Conservation (phyloP, 2,113 vertebrate species). For the Pseudonaja textilis region DNA sequence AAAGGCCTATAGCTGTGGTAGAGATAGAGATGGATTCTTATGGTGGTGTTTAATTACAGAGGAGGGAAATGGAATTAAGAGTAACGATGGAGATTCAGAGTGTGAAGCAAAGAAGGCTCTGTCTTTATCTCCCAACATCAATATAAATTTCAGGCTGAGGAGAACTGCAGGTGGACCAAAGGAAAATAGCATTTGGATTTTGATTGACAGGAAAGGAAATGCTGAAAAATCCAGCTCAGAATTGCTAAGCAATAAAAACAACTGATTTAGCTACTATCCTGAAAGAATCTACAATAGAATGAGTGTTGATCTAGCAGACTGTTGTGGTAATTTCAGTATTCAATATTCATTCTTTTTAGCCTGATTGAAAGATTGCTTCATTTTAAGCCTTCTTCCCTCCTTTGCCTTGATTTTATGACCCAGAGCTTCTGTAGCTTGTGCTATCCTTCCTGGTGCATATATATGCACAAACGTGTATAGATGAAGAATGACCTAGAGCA, state of each 20-base stretch:
- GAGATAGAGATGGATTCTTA: not conserved
- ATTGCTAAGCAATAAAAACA: not conserved
- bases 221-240: not conserved
- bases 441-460: not conserved
- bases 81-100: not conserved
- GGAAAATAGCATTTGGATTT: not conserved
- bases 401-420: not conserved
- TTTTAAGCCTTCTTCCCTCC: not conserved
- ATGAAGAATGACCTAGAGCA: not conserved
- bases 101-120: not conserved
- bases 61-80: not conserved
- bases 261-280: not conserved
- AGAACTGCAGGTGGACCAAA: not conserved
- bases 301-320: slow-evolving; percentile 29
- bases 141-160: not conserved
- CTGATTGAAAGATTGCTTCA: not conserved
- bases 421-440: not conserved
- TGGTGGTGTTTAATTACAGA: not conserved
- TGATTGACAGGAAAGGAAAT: not conserved
- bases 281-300: not conserved
- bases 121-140: not conserved
- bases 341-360: not conserved
- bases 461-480: not conserved
- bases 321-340: not conserved
- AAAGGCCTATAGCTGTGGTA: not conserved